Evolutionary conservation across 2,113 vertebrate genomes (phyloP).

Genomic region (Coptodon bakossiorum): DNA sequence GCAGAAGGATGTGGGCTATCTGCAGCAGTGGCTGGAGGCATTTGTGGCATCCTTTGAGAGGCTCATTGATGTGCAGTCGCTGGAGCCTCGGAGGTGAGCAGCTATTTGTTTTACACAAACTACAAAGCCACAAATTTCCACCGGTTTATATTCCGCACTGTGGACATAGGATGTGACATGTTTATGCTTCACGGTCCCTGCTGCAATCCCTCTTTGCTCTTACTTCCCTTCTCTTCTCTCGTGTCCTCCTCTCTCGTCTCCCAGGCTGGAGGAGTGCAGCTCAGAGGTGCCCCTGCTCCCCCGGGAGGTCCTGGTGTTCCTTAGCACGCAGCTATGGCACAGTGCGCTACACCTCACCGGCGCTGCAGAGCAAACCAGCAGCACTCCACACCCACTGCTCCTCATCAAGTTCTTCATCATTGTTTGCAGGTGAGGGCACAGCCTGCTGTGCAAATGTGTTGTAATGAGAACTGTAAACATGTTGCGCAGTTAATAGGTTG

Average conservation of each 20-base stretch:
- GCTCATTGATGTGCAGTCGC: conserved; percentile 81
- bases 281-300: conserved; percentile 84
- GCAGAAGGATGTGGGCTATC: conserved; percentile 88
- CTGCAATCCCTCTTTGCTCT: neutral
- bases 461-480: neutral
- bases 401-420: conserved; percentile 92
- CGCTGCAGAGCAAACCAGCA: conserved; percentile 24
- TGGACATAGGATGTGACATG: conserved; percentile 1
- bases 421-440: conserved; percentile 80
- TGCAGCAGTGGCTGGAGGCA: conserved; percentile 91
- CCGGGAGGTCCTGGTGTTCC: conserved; percentile 74
- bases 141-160: neutral
- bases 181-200: neutral
- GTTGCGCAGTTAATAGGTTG: neutral
- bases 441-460: neutral
- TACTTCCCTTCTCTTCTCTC: neutral
- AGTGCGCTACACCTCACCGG: conserved; percentile 66
- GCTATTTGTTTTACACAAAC: neutral
- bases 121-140: neutral
- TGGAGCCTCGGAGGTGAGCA: conserved; percentile 85
- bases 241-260: neutral
- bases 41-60: conserved; percentile 87
- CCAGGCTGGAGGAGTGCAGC: conserved; percentile 79
- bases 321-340: conserved; percentile 77
- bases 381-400: conserved; percentile 77